Base-by-base conservation (phyloP, 2,888 invertebrate genomes). In the Noctua pronuba region DNA sequence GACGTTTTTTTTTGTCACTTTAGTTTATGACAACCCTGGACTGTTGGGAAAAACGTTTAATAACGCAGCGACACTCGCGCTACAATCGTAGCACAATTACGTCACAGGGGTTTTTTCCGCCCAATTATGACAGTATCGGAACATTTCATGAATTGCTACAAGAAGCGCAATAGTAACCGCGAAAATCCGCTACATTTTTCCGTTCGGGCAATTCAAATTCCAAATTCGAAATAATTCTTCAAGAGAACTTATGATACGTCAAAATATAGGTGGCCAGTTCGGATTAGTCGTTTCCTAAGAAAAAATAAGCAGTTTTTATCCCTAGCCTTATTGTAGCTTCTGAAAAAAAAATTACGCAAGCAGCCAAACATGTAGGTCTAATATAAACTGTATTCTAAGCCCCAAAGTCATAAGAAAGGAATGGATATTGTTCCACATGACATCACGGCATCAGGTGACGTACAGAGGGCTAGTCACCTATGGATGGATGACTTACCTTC, bases 341-440 rank as follows among this genome's bases (percentile, higher is more conserved):
- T 7, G 24, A 28, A 41, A 78, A 79, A 73, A 66, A 18, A 49
- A 62, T 64, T 44, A 8, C 79, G 44, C 72, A 44, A 74, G 52
- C 60, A 55, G 11, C 21, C 38, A 67, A 73, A 71, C 5, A 75
- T 75, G 64, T 72, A 28, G n/a, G 1, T n/a, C 80, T 60, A 80
- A 66, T 80, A 69, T 69, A 49, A 84, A 73, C 65, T 41, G n/a
- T 65, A 62, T 24, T 44, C 41, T 58, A 58, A 58, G n/a, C 1
- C 52, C 44, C 31, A 35, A 38, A 62, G 73, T 84, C 85, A 85
- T 77, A 21, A 18, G 77, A 82, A 64, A 82, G 78, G 85, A 82
- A 83, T 86, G 71, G 44, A 72, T 83, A 83, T 83, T 74, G 80
- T 83, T 69, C 64, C 64, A 72, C 13, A 60, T 79, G 72, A 71